Evolutionary conservation across 2,888 invertebrate genomes (phyloP), one percentile per base, ranked within the genome.

Genomic region (Nomada hirtipes): DNA sequence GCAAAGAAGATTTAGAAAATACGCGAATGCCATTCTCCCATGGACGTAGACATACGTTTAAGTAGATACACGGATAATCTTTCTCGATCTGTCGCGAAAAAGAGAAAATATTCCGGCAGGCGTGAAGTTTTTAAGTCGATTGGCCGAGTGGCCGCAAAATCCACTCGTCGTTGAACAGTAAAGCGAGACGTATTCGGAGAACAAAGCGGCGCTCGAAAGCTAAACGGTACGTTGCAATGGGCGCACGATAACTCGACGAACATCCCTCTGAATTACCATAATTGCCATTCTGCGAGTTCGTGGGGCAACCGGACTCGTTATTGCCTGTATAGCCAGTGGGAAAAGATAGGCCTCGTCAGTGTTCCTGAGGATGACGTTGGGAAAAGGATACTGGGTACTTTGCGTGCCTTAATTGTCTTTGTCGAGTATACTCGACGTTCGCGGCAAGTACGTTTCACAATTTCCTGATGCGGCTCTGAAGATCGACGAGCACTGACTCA

Each of bases 401-500:
- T 50, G 76, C 76, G 64, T 75, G 68, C 64, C 69, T 69, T 79
- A 83, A 79, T 84, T 77, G 74, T 79, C 63, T 84, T 63, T 70
- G 74, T 80, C 55, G 75, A 85, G 79, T 26, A 70, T 15, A 61
- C 75, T 79, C 76, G 76, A 73, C 67, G 72, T 44, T 76, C 61
- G 53, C 47, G 72, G 78, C 78, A 73, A 78, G 64, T 57, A 70
- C 65, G 69, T 70, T 73, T 82, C 73, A 65, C 71, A 70, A 82
- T 82, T 84, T 84, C 79, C 76, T 73, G 75, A 78, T 64, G 69
- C 65, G 44, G 59, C 11, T 68, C 59, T 47, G 59, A 64, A 55
- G 74, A 64, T 42, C 76, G 50, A 74, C 74, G 47, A 79, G 81
- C 44, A n/a, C 76, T 63, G 70, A 13, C 67, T 15, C 64, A 63